Percentiles rank a stretch among this genome's conserved stretches.
Evolutionary conservation across 2,113 vertebrate genomes (phyloP).

Genomic region (Scolopax mira): DNA sequence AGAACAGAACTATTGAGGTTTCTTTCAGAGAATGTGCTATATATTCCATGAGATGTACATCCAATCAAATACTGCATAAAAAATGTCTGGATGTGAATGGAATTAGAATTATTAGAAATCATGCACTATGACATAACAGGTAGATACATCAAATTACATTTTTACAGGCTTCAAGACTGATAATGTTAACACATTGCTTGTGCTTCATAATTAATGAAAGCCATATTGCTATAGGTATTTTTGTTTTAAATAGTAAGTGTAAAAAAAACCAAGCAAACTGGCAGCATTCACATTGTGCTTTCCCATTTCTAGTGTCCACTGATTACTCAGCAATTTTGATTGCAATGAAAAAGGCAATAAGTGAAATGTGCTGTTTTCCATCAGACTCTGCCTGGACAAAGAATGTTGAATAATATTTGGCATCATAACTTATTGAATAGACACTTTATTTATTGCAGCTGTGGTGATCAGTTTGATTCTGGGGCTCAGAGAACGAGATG

Average conservation of each 20-base stretch:
- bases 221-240: not conserved
- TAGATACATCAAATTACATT: not conserved
- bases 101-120: not conserved
- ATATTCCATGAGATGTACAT: not conserved
- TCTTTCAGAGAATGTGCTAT: slow-evolving; percentile 23
- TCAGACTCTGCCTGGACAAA: slow-evolving; percentile 62
- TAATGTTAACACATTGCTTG: not conserved
- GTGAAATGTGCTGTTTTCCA: slow-evolving; percentile 56
- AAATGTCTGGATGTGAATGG: not conserved
- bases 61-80: not conserved
- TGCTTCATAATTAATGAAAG: not conserved
- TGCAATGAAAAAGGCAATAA: slow-evolving; percentile 36
- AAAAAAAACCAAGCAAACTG: slow-evolving; percentile 55
- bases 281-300: slow-evolving; percentile 58
- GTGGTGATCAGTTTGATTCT: slow-evolving; percentile 65
- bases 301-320: slow-evolving; percentile 13
- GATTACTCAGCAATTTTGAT: slow-evolving; percentile 47
- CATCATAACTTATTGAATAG: slow-evolving; percentile 56
- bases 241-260: slow-evolving; percentile 70
- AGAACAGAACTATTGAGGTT: slow-evolving; percentile 33
- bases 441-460: slow-evolving; percentile 75
- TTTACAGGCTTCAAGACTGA: not conserved
- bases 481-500: slow-evolving; percentile 59
- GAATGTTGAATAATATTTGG: slow-evolving; percentile 70
- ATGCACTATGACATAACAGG: not conserved